Evolutionary conservation across 2,797 vertebrate genomes (phyloP), one percentile per base, ranked within the genome.

Genomic region (Melanotaenia nigrans): DNA sequence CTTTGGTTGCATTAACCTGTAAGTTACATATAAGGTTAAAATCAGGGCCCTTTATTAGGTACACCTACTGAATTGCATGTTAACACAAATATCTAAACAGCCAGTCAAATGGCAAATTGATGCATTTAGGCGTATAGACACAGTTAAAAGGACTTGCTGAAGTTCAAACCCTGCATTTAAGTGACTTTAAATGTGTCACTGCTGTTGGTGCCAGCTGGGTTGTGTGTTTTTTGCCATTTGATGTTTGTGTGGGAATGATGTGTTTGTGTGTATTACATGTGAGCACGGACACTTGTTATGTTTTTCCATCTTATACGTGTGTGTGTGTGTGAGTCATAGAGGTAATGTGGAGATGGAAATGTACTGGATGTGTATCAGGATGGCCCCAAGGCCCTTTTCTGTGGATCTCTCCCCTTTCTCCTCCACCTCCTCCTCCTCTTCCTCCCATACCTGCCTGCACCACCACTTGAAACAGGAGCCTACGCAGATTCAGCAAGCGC

Each of bases 381-480:
- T 92, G 89, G 88, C 90, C 88, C 88, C 73, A 83, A 91, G 91
- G 90, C 87, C 87, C 74, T 87, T 91, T 90, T 92, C 87, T 89
- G 78, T 90, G 87, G 83, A 90, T 92, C 83, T 89, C 90, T 89
- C 87, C 89, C 88, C 90, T 91, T 92, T 87, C 88, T 91, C 90
- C 88, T 89, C 77, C 86, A 65, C 86, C 81, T 86, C 83, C 85
- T 73, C 84, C 77, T 83, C 76, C 71, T 89, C 86, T 89, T 92
- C 90, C 92, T 92, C 89, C 91, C 86, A 83, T 92, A 91, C 91
- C 91, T 93, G 86, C 93, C 88, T 89, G 90, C 91, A 85, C 89
- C 85, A 90, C 82, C 87, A 91, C 92, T 93, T 95, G 95, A 95
- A 96, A 95, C 90, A 94, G 90, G 94, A 95, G 95, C 92, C 91